Base-by-base conservation (phyloP, 1,140 invertebrate genomes). In the Cydia pomonella region DNA sequence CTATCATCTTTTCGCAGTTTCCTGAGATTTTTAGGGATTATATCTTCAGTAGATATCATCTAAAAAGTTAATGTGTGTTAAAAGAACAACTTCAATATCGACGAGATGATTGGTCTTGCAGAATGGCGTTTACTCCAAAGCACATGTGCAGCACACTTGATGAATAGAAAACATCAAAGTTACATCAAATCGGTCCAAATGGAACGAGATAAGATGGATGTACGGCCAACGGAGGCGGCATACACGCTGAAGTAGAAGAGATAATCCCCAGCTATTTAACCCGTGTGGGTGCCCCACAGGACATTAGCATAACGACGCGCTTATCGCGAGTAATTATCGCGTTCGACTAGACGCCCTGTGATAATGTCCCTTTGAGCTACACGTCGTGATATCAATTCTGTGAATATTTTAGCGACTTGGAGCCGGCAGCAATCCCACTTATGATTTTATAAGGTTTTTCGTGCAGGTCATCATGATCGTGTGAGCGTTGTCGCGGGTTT, bases 301-400 rank as follows among this genome's bases (percentile, higher is more conserved):
- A 33, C 64, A 69, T 69, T 69, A 69, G 64, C 33, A 33, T 69
- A 69, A 69, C 64, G 64, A 33, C 13, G 64, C 27, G 64, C 29
- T 69, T 69, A 69, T 69, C 64, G 64, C 64, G 16, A 69, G 64
- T 69, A 69, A 69, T 69, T 69, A 69, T 69, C 64, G 25, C 64
- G 64, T 69, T 69, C 64, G 64, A 69, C 64, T 69, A 69, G 64
- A 69, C 64, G 16, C 33, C 64, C 59, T 25, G 25, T 69, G 64
- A 69, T 69, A 66, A 69, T 69, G 64, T 69, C 64, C 64, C 16
- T 23, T 69, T 69, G 64, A 69, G 64, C 41, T 59, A 59, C 53
- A 59, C 53, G 53, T 38, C 29, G 64, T 21, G 64, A 33, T 69
- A 69, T 69, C 64, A 69, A 69, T 38, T 69, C 53, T 59, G 53